Conservation (phyloP, 1,140 invertebrate species). For the Zaprionus inermis region DNA sequence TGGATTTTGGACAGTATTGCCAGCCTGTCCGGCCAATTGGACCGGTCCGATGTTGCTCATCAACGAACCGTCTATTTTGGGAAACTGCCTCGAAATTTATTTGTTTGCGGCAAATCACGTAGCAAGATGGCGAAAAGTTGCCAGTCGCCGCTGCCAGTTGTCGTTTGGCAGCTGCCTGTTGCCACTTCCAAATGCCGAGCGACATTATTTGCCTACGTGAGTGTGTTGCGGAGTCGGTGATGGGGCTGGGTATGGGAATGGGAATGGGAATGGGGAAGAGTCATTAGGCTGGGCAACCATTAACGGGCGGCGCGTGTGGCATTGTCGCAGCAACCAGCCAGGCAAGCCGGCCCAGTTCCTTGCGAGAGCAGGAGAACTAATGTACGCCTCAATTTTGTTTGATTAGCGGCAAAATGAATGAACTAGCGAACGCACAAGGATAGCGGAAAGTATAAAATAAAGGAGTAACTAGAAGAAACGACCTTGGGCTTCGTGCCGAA, state of each 20-base stretch:
- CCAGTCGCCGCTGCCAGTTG: constrained; percentile 2
- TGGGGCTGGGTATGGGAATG: not conserved
- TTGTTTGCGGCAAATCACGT: constrained; percentile 4
- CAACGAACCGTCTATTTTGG: not conserved
- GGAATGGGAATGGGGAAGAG: not conserved
- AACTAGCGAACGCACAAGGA: not conserved
- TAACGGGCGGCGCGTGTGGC: not conserved
- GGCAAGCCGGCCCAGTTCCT: not conserved
- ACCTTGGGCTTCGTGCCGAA: not conserved
- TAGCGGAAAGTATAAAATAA: not conserved
- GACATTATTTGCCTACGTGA: constrained; percentile 4
- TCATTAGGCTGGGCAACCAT: constrained; percentile 1
- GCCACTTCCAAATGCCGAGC: constrained; percentile 2
- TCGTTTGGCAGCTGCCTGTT: constrained; percentile 3
- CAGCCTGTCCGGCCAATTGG: not conserved
- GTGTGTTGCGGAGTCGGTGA: not conserved
- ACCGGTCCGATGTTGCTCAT: not conserved
- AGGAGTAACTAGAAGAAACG: not conserved
- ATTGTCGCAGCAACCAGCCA: not conserved
- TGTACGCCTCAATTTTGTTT: not conserved
- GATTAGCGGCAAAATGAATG: constrained; percentile 5
- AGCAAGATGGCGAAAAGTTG: not conserved
- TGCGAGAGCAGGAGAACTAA: not conserved
- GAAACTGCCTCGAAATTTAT: not conserved
- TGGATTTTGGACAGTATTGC: no score